phyloP scores from a whole-genome alignment of 2,797 vertebrate species.

The Psittacula derbiana region DNA sequence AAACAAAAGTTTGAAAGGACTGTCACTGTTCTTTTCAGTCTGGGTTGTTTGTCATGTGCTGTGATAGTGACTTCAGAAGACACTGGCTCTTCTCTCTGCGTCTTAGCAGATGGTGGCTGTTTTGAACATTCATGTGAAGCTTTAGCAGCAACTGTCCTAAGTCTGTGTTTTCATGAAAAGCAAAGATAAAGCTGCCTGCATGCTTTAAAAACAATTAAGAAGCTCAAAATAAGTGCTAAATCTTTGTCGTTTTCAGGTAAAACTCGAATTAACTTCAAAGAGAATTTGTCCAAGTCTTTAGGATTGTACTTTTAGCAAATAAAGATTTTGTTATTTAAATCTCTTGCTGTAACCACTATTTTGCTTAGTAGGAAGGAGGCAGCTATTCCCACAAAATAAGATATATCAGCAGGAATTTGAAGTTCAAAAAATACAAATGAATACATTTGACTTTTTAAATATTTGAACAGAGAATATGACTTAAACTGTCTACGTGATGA shows the following conservation, averaged over 20 bases:
- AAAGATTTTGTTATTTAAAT: conserved; percentile 5
- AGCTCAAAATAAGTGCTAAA: not conserved
- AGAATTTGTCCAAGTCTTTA: not conserved
- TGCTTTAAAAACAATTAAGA: not conserved
- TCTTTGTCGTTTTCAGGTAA: not conserved
- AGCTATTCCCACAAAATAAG: not conserved
- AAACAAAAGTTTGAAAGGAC: not conserved
- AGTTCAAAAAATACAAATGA: not conserved
- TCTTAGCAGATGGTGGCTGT: conserved; percentile 2
- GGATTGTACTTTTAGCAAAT: not conserved
- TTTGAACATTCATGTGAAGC: not conserved
- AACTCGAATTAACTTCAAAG: not conserved
- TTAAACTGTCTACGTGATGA: not conserved
- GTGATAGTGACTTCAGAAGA: not conserved
- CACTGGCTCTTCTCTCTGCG: not conserved
- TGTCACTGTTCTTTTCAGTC: not conserved
- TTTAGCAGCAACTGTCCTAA: not conserved
- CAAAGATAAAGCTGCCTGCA: not conserved
- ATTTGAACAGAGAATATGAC: not conserved
- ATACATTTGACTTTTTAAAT: not conserved
- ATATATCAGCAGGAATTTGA: not conserved
- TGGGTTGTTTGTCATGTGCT: not conserved
- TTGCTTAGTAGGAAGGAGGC: not conserved
- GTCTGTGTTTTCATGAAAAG: not conserved
- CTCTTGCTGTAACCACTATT: not conserved